Evolutionary conservation across 2,888 invertebrate species (phyloP).

Genomic region (Noctua fimbriata): DNA sequence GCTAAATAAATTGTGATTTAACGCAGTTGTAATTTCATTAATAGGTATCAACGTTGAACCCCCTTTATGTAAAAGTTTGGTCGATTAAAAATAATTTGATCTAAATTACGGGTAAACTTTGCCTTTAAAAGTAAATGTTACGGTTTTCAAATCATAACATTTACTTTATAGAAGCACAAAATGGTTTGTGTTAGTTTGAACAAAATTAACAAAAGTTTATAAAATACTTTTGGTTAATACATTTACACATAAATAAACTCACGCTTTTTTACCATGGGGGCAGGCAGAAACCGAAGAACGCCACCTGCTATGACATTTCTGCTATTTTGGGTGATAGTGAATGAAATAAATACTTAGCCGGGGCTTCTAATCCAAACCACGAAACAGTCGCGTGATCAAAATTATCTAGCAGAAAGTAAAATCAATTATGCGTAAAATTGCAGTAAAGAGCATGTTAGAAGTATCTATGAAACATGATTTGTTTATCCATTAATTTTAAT

Average conservation of each 20-base stretch:
- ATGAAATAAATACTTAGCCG: background rate
- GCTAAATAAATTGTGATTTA: constrained; percentile 80
- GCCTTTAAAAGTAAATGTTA: constrained; percentile 5
- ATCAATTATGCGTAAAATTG: constrained; percentile 35
- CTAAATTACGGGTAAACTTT: constrained; percentile 20
- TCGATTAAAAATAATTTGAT: constrained; percentile 32
- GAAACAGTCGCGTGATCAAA: constrained; percentile 48
- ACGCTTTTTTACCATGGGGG: too few species aligned
- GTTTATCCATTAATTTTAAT: too few species aligned
- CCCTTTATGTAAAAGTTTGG: constrained; percentile 49
- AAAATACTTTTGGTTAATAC: background rate
- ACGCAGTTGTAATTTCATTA: constrained; percentile 72
- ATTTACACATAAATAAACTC: too few species aligned
- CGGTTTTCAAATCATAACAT: background rate
- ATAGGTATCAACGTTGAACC: constrained; percentile 64
- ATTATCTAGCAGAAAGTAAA: constrained; percentile 49
- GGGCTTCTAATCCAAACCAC: constrained; percentile 17
- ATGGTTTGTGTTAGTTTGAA: background rate
- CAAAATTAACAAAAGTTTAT: constrained; percentile 2
- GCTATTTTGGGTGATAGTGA: too few species aligned
- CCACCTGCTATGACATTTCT: too few species aligned
- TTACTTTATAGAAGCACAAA: background rate
- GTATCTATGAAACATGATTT: background rate
- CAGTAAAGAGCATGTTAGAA: background rate
- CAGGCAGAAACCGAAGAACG: too few species aligned